Conservation (phyloP, 2,888 invertebrate species). For the Nomada hirtipes region DNA sequence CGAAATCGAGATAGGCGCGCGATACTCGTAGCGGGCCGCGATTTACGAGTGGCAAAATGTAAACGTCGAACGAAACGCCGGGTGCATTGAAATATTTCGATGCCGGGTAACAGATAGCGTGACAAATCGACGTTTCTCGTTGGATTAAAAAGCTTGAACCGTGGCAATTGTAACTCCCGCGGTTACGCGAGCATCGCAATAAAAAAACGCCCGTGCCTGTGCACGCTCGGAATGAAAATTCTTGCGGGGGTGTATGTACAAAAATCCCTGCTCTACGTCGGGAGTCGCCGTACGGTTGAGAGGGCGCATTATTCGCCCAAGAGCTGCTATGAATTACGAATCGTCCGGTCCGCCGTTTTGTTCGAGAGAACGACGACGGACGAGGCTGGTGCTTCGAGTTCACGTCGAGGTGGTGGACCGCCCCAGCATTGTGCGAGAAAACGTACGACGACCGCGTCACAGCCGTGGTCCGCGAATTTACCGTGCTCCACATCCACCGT, state of each 20-base stretch:
- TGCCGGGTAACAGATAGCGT: constrained; percentile 54
- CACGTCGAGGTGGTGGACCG: neutral
- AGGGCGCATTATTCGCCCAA: neutral
- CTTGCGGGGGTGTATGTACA: neutral
- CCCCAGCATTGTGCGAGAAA: constrained; percentile 19
- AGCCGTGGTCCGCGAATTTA: constrained; percentile 57
- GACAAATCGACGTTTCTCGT: constrained; percentile 48
- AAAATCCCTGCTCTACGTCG: neutral
- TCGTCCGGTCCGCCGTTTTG: constrained; percentile 36
- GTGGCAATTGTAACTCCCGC: neutral
- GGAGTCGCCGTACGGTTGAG: neutral
- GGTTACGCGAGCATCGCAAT: neutral
- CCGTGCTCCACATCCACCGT: constrained; percentile 51
- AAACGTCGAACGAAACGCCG: neutral
- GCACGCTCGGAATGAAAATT: neutral
- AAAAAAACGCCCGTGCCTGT: neutral
- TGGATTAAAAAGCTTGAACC: constrained; percentile 17
- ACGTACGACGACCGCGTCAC: constrained; percentile 23
- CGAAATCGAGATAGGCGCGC: constrained; percentile 59
- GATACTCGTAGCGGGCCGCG: constrained; percentile 49
- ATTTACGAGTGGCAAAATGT: constrained; percentile 63
- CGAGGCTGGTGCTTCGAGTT: constrained; percentile 4
- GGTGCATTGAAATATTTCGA: constrained; percentile 59
- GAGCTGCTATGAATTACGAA: constrained; percentile 40
- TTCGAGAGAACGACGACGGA: constrained; percentile 25